Evolutionary conservation across 2,888 invertebrate genomes (phyloP), one percentile per base, ranked within the genome.

Genomic region (Dicyrtomina minuta): DNA sequence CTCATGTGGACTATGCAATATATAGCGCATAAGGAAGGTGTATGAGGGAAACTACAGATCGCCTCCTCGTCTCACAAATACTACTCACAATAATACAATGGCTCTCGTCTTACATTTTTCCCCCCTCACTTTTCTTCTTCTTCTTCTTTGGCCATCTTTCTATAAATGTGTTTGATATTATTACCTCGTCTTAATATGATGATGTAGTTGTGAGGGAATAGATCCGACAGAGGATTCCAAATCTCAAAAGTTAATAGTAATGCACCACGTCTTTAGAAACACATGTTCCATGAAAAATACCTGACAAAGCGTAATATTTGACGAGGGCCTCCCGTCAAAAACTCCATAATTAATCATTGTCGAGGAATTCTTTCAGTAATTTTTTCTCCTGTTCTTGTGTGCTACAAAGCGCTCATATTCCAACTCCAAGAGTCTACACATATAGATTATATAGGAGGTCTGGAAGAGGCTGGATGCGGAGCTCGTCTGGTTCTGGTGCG

Each of bases 301-400:
- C 67, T 67, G 67, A 67, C 67, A 67, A 58, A 67, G 67, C 67
- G 67, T 67, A 67, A 67, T 67, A 67, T 67, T 67, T 67, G 67
- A 67, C 59, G 67, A 67, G 67, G 59, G 49, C 71, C 60, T 70
- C 67, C 74, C 74, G 75, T 77, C 75, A 77, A 74, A 74, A 72
- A 72, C 72, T 74, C 75, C 70, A 77, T 77, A 78, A 78, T 78
- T 78, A 78, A 78, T 78, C 78, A 78, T 76, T 78, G 78, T 76
- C 78, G 74, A 75, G 73, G 70, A 74, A 77, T 75, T 72, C 74
- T 75, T 74, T 72, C 67, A 70, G 66, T 68, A 62, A 68, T 72
- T 73, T 74, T 74, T 73, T 74, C 69, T 64, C 65, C 65, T 58
- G 51, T 71, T 71, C 56, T 66, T 65, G 39, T n/a, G n/a, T 65